Evolutionary conservation across 2,888 invertebrate species (phyloP).

Genomic region (Hemithea aestivaria): DNA sequence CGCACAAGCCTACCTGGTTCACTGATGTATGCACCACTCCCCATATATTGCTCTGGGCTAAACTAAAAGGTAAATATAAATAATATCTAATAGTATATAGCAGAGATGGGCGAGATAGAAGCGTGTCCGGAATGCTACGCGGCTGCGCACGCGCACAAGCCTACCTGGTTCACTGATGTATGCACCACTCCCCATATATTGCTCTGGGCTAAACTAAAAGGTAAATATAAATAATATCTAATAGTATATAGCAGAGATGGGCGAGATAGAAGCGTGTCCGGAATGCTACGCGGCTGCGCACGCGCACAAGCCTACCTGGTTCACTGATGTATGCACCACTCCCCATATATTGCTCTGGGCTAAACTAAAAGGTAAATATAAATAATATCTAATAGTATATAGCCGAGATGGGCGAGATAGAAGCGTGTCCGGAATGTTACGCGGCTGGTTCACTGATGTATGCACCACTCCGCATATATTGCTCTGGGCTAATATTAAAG

Average conservation of each 20-base stretch:
- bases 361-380: constrained; percentile 94
- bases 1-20: constrained; percentile 91
- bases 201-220: constrained; percentile 98
- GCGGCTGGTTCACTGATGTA: constrained; percentile 93
- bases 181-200: constrained; percentile 95
- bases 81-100: too few species aligned
- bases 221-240: too few species aligned
- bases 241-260: constrained; percentile 92
- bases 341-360: constrained; percentile 98
- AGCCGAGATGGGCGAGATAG: constrained; percentile 94
- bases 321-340: constrained; percentile 92
- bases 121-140: constrained; percentile 95
- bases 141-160: constrained; percentile 88
- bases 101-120: constrained; percentile 95
- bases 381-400: too few species aligned
- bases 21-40: constrained; percentile 94
- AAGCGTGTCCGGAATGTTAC: constrained; percentile 96
- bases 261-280: constrained; percentile 95
- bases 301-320: constrained; percentile 90
- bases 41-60: constrained; percentile 96
- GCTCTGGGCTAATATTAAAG: constrained; percentile 98
- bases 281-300: constrained; percentile 95
- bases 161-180: constrained; percentile 94
- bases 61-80: constrained; percentile 93
- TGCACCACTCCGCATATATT: constrained; percentile 95